Conservation (phyloP, 2,113 vertebrate genomes). For the Acrocephalus kingi region DNA sequence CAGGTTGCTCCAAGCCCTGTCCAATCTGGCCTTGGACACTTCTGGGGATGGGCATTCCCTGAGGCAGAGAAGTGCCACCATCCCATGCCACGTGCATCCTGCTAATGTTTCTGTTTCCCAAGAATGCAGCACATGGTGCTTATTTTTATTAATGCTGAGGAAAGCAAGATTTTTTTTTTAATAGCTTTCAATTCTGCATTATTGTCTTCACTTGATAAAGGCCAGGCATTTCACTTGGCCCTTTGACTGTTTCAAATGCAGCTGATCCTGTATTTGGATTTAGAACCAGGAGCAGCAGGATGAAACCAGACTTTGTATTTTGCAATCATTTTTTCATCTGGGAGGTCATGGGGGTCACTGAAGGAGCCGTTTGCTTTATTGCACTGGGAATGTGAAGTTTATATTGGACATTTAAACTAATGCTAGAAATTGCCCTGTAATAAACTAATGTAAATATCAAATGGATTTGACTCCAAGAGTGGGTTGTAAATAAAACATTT, state of each 20-base stretch:
- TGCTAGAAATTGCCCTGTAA: constrained; percentile 4
- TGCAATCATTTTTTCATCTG: not conserved
- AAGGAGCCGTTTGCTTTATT: constrained; percentile 25
- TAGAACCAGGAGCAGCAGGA: not conserved
- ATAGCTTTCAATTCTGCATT: not conserved
- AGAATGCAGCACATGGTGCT: not conserved
- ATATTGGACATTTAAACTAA: not conserved
- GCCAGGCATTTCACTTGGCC: not conserved
- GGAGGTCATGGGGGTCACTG: not conserved
- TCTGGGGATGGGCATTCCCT: not conserved
- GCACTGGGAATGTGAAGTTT: not conserved
- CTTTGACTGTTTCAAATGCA: constrained; percentile 4
- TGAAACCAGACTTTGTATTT: not conserved
- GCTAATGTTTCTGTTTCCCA: not conserved
- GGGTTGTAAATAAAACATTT: constrained; percentile 28
- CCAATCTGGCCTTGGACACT: not conserved
- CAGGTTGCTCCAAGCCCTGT: not conserved
- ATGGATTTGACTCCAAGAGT: not conserved
- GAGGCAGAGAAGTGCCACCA: not conserved
- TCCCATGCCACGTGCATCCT: not conserved
- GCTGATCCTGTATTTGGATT: not conserved
- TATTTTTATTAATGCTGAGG: not conserved
- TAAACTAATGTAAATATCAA: constrained; percentile 32
- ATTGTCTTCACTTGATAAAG: not conserved
- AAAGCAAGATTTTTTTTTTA: not conserved